Conservation (phyloP, 2,797 vertebrate genomes). For the Rousettus madagascariensis region DNA sequence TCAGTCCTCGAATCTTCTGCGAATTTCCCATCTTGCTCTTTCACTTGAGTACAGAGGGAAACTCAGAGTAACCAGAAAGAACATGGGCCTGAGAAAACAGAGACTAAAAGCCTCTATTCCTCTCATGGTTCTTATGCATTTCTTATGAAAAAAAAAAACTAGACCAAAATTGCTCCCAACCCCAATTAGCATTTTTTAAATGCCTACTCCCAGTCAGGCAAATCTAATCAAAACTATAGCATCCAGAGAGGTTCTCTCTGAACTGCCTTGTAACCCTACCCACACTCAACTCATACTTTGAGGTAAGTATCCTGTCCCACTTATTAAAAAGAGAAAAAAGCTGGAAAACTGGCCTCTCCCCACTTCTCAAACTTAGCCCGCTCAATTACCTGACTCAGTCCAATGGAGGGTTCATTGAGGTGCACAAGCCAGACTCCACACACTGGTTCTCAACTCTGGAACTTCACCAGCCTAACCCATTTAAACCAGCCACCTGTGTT, state of each 20-base stretch:
- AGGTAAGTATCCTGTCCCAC: neutral
- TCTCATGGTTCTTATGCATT: constrained; percentile 35
- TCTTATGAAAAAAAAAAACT: constrained; percentile 46
- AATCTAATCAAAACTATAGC: constrained; percentile 45
- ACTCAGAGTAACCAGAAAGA: constrained; percentile 38
- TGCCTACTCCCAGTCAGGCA: neutral
- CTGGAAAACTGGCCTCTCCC: constrained; percentile 60
- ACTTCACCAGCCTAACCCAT: constrained; percentile 66
- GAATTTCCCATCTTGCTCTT: constrained; percentile 7
- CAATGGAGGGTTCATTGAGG: constrained; percentile 62
- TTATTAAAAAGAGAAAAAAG: constrained; percentile 36
- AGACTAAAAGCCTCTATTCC: constrained; percentile 9
- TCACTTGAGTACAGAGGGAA: neutral
- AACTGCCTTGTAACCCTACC: neutral
- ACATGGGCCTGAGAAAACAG: neutral
- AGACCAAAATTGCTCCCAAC: constrained; percentile 31
- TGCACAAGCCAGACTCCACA: constrained; percentile 62
- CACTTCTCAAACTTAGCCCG: constrained; percentile 57
- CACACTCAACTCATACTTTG: neutral
- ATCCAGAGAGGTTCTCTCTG: constrained; percentile 35
- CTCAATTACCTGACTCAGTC: constrained; percentile 66
- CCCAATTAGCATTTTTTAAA: constrained; percentile 30
- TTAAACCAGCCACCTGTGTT: constrained; percentile 70
- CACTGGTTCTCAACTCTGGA: constrained; percentile 68
- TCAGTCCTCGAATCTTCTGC: constrained; percentile 35